Evolutionary conservation across 2,888 invertebrate genomes (phyloP).

Genomic region (Endomychus coccineus): DNA sequence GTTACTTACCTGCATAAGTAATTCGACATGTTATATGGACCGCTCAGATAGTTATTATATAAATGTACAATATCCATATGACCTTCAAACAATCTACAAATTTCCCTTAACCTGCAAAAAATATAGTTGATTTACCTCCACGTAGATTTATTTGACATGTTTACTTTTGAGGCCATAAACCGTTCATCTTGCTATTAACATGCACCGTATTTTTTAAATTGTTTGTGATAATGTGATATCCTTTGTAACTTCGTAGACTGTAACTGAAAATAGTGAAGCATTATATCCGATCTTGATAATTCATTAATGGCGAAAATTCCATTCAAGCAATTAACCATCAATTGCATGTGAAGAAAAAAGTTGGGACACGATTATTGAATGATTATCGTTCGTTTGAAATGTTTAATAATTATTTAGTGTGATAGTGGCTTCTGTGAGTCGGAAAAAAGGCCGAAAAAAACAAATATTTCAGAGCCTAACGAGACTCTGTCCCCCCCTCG

Average conservation of each 20-base stretch:
- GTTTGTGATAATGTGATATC: slow-evolving; percentile 25
- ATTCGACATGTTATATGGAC: slow-evolving; percentile 21
- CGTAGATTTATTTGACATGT: not conserved
- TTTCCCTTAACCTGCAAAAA: slow-evolving; percentile 28
- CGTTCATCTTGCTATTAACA: slow-evolving; percentile 27
- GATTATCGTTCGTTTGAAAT: no score
- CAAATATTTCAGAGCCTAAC: no score
- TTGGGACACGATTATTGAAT: no score
- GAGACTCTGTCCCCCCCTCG: no score
- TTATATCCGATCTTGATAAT: no score
- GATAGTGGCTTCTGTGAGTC: no score
- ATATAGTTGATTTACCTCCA: slow-evolving; percentile 6
- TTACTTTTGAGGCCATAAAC: slow-evolving; percentile 31
- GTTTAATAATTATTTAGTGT: no score
- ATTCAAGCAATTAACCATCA: no score
- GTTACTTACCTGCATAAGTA: slow-evolving; percentile 27
- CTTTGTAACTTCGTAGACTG: slow-evolving; percentile 25
- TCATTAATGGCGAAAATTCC: no score
- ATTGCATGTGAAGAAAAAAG: no score
- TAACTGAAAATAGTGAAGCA: slow-evolving; percentile 22
- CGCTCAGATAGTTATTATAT: slow-evolving; percentile 22
- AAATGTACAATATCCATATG: slow-evolving; percentile 25
- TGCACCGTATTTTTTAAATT: slow-evolving; percentile 26
- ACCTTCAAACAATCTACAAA: slow-evolving; percentile 24
- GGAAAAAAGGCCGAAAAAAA: no score